These are phyloP conservation scores for Pachycephus smyrnensis DNA, from an alignment of 2,888 invertebrate species.

Conservation along the genomic window DNA sequence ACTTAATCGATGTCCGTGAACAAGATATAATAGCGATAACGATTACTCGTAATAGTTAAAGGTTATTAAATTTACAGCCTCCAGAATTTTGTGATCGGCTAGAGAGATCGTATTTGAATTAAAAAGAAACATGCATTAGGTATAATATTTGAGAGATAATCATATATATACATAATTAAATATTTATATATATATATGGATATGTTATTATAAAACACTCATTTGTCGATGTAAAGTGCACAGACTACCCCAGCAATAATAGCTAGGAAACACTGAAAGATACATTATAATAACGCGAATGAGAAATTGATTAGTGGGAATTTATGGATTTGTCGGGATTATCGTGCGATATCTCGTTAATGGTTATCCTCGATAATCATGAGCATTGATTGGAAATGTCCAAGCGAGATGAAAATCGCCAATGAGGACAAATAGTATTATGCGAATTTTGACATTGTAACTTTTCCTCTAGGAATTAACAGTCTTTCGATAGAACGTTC, in stretches of 20 bases:
- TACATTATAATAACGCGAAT: slow-evolving; percentile 29
- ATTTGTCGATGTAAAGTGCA: slow-evolving; percentile 44
- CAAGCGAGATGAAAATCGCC: neutral
- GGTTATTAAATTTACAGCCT: neutral
- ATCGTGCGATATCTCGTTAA: neutral
- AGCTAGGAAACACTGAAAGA: slow-evolving; percentile 42
- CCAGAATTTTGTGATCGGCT: neutral
- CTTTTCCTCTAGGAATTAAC: neutral
- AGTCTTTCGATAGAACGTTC: neutral
- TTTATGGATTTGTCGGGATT: neutral
- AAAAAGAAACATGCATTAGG: neutral
- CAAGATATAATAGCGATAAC: slow-evolving; percentile 24
- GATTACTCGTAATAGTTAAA: slow-evolving; percentile 6
- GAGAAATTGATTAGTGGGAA: neutral
- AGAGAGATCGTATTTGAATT: neutral
- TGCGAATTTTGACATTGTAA: neutral
- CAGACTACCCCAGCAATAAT: slow-evolving; percentile 44
- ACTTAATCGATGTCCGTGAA: slow-evolving; percentile 51
- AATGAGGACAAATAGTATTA: neutral
- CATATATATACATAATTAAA: neutral
- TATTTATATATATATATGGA: slow-evolving; percentile 26
- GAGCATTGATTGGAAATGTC: neutral
- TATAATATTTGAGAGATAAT: neutral
- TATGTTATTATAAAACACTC: slow-evolving; percentile 21
- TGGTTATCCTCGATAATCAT: neutral